Conservation (phyloP, 2,113 vertebrate species). For the Tenebrosternarchus preto region DNA sequence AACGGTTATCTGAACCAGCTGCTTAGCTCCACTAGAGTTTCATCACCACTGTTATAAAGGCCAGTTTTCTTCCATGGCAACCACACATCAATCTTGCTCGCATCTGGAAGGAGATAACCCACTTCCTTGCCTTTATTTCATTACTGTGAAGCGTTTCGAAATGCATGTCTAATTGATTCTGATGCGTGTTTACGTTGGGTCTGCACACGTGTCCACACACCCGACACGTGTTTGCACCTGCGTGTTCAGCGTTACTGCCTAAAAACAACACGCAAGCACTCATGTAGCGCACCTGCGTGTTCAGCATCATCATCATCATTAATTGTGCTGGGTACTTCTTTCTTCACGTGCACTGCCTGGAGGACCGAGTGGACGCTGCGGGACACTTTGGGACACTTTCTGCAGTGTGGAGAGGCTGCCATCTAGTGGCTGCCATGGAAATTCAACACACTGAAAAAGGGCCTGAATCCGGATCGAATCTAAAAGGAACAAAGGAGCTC, state of each 20-base stretch:
- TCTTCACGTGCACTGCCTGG: too few species aligned
- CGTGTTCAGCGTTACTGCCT: not conserved
- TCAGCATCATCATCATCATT: too few species aligned
- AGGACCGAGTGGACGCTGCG: too few species aligned
- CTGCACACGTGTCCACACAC: not conserved
- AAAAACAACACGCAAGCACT: too few species aligned
- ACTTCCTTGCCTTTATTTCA: not conserved
- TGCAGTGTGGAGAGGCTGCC: constrained; percentile 32
- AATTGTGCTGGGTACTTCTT: too few species aligned
- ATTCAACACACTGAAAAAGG: not conserved
- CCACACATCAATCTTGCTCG: not conserved
- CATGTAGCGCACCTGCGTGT: too few species aligned
- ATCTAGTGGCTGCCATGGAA: constrained; percentile 48
- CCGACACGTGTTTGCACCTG: not conserved
- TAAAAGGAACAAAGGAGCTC: not conserved
- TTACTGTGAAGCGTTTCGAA: not conserved
- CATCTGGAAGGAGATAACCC: not conserved
- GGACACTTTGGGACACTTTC: too few species aligned
- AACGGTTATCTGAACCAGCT: not conserved
- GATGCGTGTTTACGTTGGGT: too few species aligned
- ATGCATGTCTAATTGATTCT: not conserved
- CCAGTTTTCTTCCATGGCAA: not conserved
- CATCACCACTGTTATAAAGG: not conserved
- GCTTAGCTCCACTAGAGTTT: not conserved
- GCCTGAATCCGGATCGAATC: not conserved